Evolutionary conservation across 2,888 invertebrate genomes (phyloP), one percentile per base, ranked within the genome.

Genomic region (Stenurella melanura): DNA sequence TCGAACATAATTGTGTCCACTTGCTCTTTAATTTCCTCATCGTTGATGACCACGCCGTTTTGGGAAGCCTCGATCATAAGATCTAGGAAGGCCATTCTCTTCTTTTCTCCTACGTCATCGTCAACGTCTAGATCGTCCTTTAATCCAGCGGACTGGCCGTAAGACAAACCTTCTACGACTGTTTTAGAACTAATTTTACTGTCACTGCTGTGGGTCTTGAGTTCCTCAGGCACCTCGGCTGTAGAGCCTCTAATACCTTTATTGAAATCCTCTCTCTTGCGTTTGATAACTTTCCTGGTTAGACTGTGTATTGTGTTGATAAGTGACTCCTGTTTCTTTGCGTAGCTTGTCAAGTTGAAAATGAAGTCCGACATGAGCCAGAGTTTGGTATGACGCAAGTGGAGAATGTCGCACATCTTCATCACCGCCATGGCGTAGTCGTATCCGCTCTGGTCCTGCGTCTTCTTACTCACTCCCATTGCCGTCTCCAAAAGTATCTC

Each of bases 1-100:
- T 97, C 95, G 87, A 96, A 96, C 96, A 96, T 96, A 75, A 96
- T 96, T 0, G 96, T 96, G 85, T 96, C 95, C 0, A 96, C 96
- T 91, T 96, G 95, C 87, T 96, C 95, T 88, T 95, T 95, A 80
- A 96, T 95, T 90, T 96, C 96, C 81, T 93, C 92, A 80, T 96
- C 96, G 61, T 92, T 94, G 78, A 96, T 93, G 63, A 92, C 93
- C 71, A 91, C 93, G 11, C 95, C 94, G 83, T 94, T 95, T 86
- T 95, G 94, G 64, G 96, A 94, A 75, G 96, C 94, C 89, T 96
- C 96, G 60, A 98, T 92, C 91, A 98, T 92, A 78, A 97, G 91
- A 89, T 98, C 98, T 80, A 98, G 92, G 90, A 98, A 96, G 0
- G 97, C 96, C 82, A 96, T 90, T 66, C 96, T 93, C 87, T 95